Percentiles rank a stretch among this genome's conserved stretches.
phyloP scores from a whole-genome alignment of 2,888 invertebrate genomes.

The Psylliodes chrysocephalus region DNA sequence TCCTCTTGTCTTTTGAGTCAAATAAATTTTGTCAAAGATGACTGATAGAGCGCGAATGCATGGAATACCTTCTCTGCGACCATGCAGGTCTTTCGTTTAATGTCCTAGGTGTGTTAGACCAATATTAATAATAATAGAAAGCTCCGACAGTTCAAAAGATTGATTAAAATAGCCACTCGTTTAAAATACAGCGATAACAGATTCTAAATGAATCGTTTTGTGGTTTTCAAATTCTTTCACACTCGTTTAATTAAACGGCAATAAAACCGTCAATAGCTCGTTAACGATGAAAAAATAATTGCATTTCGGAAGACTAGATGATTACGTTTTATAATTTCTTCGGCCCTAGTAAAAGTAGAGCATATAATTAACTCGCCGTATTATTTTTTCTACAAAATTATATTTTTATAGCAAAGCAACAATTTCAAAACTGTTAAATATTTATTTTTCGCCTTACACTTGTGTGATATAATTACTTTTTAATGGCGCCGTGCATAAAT shows the following conservation, averaged over 20 bases:
- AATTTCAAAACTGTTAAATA: slow-evolving; percentile 19
- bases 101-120: too few species aligned
- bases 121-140: too few species aligned
- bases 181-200: neutral
- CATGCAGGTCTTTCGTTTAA: too few species aligned
- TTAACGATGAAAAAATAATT: neutral
- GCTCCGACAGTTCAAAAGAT: too few species aligned
- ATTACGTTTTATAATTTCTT: neutral
- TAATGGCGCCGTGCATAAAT: slow-evolving; percentile 14
- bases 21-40: too few species aligned
- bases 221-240: neutral
- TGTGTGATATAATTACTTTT: slow-evolving; percentile 11
- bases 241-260: neutral
- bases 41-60: too few species aligned
- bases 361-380: slow-evolving; percentile 9
- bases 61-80: too few species aligned
- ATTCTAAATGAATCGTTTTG: neutral
- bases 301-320: neutral
- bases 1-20: too few species aligned
- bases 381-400: neutral
- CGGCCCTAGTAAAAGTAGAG: neutral
- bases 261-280: neutral
- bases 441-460: slow-evolving; percentile 2
- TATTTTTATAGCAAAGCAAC: slow-evolving; percentile 7
- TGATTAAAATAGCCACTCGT: too few species aligned